These are phyloP conservation scores for Cylas formicarius DNA, from an alignment of 1,140 invertebrate species.

Conservation along the genomic window DNA sequence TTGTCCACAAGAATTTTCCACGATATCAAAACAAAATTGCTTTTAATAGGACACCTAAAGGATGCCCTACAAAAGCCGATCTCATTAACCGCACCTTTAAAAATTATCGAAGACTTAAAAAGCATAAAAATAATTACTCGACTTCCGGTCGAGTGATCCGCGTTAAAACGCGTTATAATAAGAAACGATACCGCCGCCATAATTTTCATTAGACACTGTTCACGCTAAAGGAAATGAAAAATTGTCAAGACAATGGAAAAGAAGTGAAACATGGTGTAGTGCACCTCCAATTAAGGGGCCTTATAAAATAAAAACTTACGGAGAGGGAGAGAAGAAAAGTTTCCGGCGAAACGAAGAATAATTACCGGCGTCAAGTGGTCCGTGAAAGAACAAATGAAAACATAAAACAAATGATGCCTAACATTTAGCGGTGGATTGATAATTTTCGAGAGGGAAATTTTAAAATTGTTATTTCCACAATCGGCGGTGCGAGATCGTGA, in stretches of 20 bases:
- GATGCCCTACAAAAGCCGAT: slow-evolving; percentile 20
- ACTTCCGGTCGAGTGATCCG: slow-evolving; percentile 24
- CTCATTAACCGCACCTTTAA: slow-evolving; percentile 19
- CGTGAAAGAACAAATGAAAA: slow-evolving; percentile 40
- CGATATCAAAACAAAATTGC: too few relatives aligned
- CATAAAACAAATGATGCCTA: slow-evolving; percentile 39
- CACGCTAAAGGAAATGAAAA: slow-evolving; percentile 29
- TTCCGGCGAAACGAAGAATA: slow-evolving; percentile 35
- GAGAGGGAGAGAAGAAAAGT: slow-evolving; percentile 21
- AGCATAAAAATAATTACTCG: slow-evolving; percentile 29
- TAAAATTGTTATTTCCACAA: slow-evolving; percentile 31
- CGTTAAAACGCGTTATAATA: slow-evolving; percentile 17
- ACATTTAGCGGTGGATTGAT: slow-evolving; percentile 36
- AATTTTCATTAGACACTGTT: slow-evolving; percentile 30
- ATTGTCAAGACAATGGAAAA: slow-evolving; percentile 29
- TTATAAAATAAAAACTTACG: slow-evolving; percentile 26
- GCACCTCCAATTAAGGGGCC: slow-evolving; percentile 30
- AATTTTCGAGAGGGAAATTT: slow-evolving; percentile 32
- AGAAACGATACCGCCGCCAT: slow-evolving; percentile 16
- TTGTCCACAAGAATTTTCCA: too few relatives aligned
- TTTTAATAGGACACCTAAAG: too few relatives aligned
- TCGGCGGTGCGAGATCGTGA: slow-evolving; percentile 33
- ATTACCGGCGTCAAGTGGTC: slow-evolving; percentile 37
- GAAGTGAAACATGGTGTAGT: slow-evolving; percentile 27
- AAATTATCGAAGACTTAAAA: too few relatives aligned